phyloP scores from a whole-genome alignment of 2,113 vertebrate genomes.

The Motacilla alba region DNA sequence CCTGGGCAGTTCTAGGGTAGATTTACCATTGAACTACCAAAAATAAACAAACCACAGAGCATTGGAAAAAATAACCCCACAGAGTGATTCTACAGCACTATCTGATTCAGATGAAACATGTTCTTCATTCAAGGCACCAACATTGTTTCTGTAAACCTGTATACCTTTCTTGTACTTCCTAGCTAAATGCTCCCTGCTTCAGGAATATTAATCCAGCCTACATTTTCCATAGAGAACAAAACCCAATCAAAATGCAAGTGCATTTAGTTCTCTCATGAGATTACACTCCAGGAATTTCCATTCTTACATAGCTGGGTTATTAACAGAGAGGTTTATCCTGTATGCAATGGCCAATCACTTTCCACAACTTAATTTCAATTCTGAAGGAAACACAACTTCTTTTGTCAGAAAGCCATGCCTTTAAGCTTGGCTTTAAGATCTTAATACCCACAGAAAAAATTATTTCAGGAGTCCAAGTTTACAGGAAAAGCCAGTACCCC shows the following conservation, averaged over 20 bases:
- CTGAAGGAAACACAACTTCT: not conserved
- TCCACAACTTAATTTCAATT: not conserved
- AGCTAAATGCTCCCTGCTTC: not conserved
- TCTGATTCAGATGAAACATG: not conserved
- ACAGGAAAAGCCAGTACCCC: not conserved
- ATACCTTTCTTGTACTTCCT: not conserved
- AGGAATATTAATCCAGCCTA: not conserved
- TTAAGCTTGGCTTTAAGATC: not conserved
- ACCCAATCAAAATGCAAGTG: not conserved
- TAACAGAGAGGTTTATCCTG: not conserved
- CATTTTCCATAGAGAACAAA: not conserved
- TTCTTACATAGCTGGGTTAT: not conserved
- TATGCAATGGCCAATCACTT: not conserved
- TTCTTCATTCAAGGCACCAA: not conserved
- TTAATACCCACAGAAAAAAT: not conserved
- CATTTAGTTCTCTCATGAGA: not conserved
- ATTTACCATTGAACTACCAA: not conserved
- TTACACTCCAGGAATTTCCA: slow-evolving; percentile 13
- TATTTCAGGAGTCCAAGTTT: not conserved
- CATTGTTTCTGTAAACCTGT: not conserved
- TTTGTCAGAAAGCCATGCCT: not conserved
- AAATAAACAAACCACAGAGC: not conserved
- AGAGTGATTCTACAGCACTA: not conserved
- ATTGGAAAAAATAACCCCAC: not conserved
- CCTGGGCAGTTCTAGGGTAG: not conserved